phyloP scores from a whole-genome alignment of 2,113 vertebrate genomes.

The Pomatostomus ruficeps region DNA sequence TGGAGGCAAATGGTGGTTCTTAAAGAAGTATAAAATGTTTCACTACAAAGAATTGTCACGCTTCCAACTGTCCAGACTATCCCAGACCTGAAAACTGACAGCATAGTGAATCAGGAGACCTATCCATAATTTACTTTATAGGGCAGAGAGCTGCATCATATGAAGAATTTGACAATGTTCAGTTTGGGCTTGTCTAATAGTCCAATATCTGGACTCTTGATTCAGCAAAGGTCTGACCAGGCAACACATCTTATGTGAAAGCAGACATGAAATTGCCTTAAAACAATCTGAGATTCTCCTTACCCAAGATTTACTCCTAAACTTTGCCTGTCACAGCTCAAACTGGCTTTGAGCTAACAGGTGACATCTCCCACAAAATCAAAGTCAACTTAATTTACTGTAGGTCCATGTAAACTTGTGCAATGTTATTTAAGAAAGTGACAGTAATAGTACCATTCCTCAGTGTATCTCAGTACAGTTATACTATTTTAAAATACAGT shows the following conservation, averaged over 20 bases:
- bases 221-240: not conserved
- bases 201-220: not conserved
- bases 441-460: not conserved
- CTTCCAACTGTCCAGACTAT: not conserved
- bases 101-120: not conserved
- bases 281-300: not conserved
- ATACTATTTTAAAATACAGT: not conserved
- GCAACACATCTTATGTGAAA: not conserved
- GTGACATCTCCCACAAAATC: not conserved
- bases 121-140: not conserved
- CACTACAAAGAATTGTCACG: not conserved
- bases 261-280: not conserved
- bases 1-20: not conserved
- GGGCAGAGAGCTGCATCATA: not conserved
- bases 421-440: not conserved
- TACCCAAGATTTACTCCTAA: not conserved
- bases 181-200: not conserved
- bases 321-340: not conserved
- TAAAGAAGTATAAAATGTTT: not conserved
- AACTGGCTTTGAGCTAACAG: not conserved
- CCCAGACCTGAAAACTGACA: not conserved
- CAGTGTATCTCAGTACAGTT: not conserved
- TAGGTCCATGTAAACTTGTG: not conserved
- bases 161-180: not conserved
- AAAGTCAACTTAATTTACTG: not conserved